Conservation (phyloP, 2,888 invertebrate genomes). For the Epinotia nisella region DNA sequence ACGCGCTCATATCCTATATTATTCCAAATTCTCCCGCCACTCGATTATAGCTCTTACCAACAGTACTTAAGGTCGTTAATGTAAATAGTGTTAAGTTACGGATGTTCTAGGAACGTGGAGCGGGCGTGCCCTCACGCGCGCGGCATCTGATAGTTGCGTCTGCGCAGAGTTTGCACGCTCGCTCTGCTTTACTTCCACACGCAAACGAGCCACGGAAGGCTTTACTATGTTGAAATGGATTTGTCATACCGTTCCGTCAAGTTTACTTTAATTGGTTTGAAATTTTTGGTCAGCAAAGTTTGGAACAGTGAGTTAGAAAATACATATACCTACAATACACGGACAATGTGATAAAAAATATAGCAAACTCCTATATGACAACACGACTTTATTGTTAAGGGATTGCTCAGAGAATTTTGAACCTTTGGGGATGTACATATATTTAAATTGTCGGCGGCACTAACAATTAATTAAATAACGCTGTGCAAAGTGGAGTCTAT, state of each 20-base stretch:
- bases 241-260: neutral
- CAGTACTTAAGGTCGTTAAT: neutral
- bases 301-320: too few relatives aligned
- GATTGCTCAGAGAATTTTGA: too few relatives aligned
- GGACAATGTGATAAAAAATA: too few relatives aligned
- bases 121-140: conserved; percentile 33
- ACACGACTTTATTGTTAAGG: too few relatives aligned
- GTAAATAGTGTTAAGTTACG: conserved; percentile 2
- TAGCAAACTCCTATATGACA: too few relatives aligned
- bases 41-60: neutral
- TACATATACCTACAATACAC: too few relatives aligned
- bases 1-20: conserved; percentile 27
- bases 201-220: conserved; percentile 19
- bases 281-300: neutral
- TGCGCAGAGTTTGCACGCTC: conserved; percentile 32
- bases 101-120: conserved; percentile 29
- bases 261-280: neutral
- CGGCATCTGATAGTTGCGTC: conserved; percentile 29
- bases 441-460: too few relatives aligned
- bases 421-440: too few relatives aligned
- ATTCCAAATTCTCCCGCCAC: neutral
- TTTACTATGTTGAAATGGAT: neutral
- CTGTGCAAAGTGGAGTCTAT: too few relatives aligned
- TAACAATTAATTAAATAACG: too few relatives aligned
- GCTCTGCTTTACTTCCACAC: conserved; percentile 23